Evolutionary conservation across 2,888 invertebrate genomes (phyloP).

Genomic region (Cephonodes hylas): DNA sequence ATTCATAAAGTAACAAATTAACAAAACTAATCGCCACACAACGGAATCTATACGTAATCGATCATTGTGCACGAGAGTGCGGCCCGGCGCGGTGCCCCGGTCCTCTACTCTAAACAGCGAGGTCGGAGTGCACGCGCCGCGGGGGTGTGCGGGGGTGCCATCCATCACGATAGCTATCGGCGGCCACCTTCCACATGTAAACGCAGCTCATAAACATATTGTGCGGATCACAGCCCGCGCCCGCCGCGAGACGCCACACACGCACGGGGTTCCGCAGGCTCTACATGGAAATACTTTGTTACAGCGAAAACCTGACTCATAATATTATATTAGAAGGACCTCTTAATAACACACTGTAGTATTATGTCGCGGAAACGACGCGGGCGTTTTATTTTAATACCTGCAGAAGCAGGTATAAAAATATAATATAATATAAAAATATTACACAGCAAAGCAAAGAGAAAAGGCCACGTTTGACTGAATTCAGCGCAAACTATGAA

Average conservation of each 20-base stretch:
- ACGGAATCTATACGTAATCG: not conserved
- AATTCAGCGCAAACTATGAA: not conserved
- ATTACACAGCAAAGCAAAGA: too few relatives aligned
- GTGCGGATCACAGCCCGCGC: conserved; percentile 17
- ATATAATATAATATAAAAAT: too few relatives aligned
- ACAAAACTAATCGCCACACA: not conserved
- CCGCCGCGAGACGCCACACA: not conserved
- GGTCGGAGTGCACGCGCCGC: too few relatives aligned
- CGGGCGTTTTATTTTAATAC: too few relatives aligned
- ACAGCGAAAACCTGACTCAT: too few relatives aligned
- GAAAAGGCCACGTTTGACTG: too few relatives aligned
- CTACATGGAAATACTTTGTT: too few relatives aligned
- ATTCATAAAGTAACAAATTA: not conserved
- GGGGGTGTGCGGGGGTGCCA: conserved; percentile 1
- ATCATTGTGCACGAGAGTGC: not conserved
- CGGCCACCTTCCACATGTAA: conserved; percentile 29
- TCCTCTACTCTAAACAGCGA: not conserved
- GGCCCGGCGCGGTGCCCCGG: not conserved
- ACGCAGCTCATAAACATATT: conserved; percentile 47
- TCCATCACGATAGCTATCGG: conserved; percentile 21
- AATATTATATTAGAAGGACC: too few relatives aligned
- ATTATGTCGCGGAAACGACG: too few relatives aligned
- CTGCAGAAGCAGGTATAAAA: too few relatives aligned
- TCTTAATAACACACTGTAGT: too few relatives aligned
- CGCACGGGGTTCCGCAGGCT: not conserved